Conservation (phyloP, 1,140 invertebrate genomes). For the Glossosoma conforme region DNA sequence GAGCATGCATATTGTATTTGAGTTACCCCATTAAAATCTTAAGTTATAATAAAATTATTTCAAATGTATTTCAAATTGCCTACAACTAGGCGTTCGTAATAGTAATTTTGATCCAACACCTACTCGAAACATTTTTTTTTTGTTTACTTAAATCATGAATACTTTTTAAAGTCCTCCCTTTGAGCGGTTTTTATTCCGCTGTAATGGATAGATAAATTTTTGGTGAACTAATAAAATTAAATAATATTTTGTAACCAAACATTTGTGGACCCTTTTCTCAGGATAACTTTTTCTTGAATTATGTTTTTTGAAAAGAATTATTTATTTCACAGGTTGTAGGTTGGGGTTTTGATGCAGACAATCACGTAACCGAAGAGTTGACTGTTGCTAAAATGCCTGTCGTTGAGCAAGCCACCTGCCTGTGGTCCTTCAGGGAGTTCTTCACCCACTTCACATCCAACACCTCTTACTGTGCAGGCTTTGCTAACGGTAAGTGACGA, state of each 20-base stretch:
- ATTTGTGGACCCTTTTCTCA: no score
- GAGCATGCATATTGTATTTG: no score
- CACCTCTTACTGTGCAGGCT: conserved; percentile 60
- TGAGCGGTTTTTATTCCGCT: no score
- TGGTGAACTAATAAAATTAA: background rate
- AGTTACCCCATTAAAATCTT: no score
- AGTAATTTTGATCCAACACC: no score
- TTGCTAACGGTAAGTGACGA: conserved; percentile 51
- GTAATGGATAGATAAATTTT: no score
- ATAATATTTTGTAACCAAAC: background rate
- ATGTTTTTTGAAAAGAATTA: conserved; percentile 3
- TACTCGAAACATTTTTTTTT: no score
- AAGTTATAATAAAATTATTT: no score
- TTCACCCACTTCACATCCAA: conserved; percentile 52
- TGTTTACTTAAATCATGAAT: no score
- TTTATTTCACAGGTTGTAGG: conserved; percentile 53
- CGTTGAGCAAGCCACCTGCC: conserved; percentile 50
- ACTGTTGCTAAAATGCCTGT: conserved; percentile 52
- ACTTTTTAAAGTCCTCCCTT: no score
- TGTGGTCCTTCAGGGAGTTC: conserved; percentile 52
- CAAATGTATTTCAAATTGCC: no score
- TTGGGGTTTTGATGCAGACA: conserved; percentile 56
- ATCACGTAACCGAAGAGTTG: conserved; percentile 48
- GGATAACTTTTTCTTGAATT: background rate
- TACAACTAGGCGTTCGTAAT: no score